Evolutionary conservation across 2,113 vertebrate species (phyloP).

Genomic region (Raphicerus campestris): DNA sequence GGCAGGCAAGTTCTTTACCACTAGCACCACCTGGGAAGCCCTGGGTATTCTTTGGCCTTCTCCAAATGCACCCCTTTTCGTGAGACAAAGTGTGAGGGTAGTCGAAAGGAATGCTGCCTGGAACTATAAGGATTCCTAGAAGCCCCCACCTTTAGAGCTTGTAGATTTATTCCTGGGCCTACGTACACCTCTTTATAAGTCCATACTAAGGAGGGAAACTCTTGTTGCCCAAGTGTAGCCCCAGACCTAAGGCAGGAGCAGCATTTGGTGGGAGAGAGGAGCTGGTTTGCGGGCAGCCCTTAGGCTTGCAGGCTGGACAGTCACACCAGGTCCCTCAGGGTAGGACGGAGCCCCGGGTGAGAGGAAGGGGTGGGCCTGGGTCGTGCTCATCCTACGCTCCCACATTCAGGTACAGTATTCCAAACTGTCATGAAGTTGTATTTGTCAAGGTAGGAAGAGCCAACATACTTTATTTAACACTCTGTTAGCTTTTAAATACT

Average conservation of each 20-base stretch:
- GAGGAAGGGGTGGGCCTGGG: neutral
- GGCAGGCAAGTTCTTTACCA: neutral
- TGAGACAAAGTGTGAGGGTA: neutral
- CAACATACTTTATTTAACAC: neutral
- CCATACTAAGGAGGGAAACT: neutral
- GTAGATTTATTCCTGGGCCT: no score
- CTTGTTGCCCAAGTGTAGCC: neutral
- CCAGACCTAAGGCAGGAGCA: neutral
- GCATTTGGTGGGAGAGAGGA: neutral
- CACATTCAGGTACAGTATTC: neutral
- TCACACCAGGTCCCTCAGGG: neutral
- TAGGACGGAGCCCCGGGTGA: neutral
- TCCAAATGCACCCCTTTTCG: neutral
- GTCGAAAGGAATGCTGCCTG: neutral
- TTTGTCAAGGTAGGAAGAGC: neutral
- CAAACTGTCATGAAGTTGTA: neutral
- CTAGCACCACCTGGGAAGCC: neutral
- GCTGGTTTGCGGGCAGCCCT: neutral
- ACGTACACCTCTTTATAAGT: neutral
- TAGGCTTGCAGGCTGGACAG: neutral
- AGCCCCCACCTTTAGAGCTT: fast-evolving
- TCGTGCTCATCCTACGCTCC: fast-evolving
- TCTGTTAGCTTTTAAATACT: neutral
- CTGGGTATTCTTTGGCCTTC: neutral
- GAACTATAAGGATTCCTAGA: neutral